These are phyloP conservation scores for Deilephila elpenor DNA, from an alignment of 2,888 invertebrate species.

Conservation along the genomic window DNA sequence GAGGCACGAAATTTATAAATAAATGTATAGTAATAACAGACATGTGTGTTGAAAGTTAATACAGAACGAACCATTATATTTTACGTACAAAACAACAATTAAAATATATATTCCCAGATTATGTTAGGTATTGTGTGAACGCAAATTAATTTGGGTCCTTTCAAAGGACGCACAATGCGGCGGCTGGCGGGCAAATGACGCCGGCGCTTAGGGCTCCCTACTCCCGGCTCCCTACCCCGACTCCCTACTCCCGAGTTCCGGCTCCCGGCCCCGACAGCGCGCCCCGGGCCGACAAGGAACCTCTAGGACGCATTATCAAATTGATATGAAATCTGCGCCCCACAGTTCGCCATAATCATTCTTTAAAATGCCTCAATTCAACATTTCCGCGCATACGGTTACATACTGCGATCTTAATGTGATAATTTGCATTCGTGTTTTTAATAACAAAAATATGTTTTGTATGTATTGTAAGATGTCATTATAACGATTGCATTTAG, in stretches of 20 bases:
- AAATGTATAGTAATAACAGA: too few relatives aligned
- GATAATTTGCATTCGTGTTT: neutral
- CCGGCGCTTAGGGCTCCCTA: constrained; percentile 15
- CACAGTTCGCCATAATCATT: constrained; percentile 25
- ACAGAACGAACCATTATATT: neutral
- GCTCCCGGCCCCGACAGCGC: constrained; percentile 20
- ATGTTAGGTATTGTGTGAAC: constrained; percentile 36
- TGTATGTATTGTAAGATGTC: too few relatives aligned
- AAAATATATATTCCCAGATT: constrained; percentile 41
- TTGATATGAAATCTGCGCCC: constrained; percentile 29
- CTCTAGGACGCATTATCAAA: constrained; percentile 37
- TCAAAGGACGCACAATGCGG: constrained; percentile 43
- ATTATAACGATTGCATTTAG: too few relatives aligned
- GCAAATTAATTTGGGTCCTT: constrained; percentile 37
- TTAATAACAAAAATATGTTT: neutral
- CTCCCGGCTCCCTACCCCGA: constrained; percentile 21
- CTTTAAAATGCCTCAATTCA: constrained; percentile 32
- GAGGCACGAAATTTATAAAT: too few relatives aligned
- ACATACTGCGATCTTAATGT: neutral
- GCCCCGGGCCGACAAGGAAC: constrained; percentile 13
- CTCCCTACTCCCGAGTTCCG: constrained; percentile 1
- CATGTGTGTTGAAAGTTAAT: neutral
- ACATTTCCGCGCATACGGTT: neutral
- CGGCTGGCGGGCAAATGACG: constrained; percentile 49
- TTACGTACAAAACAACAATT: constrained; percentile 19